phyloP scores from a whole-genome alignment of 2,113 vertebrate genomes.

The Rhadina sibilatrix region DNA sequence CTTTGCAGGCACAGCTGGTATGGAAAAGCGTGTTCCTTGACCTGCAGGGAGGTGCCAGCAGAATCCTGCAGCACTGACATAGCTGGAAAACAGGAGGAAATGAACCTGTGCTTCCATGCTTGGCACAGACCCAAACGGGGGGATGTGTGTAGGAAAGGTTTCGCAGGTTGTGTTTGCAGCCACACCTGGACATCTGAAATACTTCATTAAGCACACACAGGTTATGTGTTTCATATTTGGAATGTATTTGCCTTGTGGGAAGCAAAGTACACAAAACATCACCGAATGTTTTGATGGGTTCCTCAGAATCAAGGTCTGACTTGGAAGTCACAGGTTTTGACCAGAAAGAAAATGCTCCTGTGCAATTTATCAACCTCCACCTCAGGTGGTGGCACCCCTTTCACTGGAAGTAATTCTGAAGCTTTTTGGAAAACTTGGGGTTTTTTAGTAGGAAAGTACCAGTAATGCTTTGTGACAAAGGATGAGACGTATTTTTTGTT shows the following conservation, averaged over 20 bases:
- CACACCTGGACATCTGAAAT: background rate
- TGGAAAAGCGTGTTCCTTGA: background rate
- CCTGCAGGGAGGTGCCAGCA: background rate
- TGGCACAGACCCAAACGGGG: background rate
- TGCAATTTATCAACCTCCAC: background rate
- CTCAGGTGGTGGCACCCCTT: background rate
- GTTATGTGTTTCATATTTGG: background rate
- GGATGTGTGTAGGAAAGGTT: background rate
- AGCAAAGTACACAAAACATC: background rate
- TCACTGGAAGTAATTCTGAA: background rate
- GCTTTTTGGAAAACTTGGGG: background rate
- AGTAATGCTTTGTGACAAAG: background rate
- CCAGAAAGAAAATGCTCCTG: background rate
- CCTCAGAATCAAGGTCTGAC: background rate
- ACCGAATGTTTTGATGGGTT: background rate
- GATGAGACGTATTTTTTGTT: background rate
- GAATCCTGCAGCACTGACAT: background rate
- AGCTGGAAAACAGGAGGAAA: background rate
- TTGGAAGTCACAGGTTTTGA: background rate
- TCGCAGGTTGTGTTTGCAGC: background rate
- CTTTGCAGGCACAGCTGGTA: background rate
- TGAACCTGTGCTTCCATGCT: background rate
- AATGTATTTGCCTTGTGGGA: background rate
- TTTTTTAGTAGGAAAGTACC: background rate
- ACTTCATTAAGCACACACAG: background rate